phyloP scores from a whole-genome alignment of 1,140 invertebrate genomes.

The Magallana gigas region DNA sequence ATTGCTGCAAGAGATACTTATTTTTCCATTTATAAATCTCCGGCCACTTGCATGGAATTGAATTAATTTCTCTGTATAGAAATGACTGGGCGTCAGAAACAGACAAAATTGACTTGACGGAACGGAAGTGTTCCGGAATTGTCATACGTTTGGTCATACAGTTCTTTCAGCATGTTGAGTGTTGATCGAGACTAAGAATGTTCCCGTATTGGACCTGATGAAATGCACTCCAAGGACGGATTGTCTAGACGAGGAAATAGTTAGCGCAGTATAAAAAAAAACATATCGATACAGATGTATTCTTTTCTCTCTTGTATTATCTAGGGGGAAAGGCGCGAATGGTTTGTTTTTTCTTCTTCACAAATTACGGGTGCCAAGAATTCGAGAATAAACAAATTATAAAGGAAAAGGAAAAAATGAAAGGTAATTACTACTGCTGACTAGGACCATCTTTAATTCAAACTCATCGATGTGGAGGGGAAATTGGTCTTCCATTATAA shows the following conservation, averaged over 20 bases:
- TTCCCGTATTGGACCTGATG: neutral
- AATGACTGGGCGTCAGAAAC: neutral
- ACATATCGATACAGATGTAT: neutral
- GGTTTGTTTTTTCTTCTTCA: neutral
- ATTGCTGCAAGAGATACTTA: slow-evolving; percentile 30
- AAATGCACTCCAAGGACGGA: neutral
- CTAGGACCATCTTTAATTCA: slow-evolving; percentile 22
- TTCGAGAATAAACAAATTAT: slow-evolving; percentile 14
- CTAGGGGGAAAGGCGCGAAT: neutral
- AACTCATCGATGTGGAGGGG: neutral
- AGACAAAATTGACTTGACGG: neutral
- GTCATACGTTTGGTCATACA: slow-evolving; percentile 22
- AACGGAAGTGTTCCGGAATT: neutral
- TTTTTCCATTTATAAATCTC: slow-evolving; percentile 21
- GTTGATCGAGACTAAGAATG: neutral
- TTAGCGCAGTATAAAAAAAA: neutral
- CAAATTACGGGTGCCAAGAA: slow-evolving; percentile 15
- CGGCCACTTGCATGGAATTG: slow-evolving; percentile 23
- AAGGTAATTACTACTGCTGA: slow-evolving; percentile 19
- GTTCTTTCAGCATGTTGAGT: neutral
- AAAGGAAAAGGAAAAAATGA: neutral
- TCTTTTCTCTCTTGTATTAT: neutral
- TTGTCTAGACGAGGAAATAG: slow-evolving; percentile 11
- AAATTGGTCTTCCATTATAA: neutral
- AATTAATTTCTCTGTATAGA: slow-evolving; percentile 2